A percentile compares a stretch with the other conserved stretches of the same genome.
These are phyloP conservation scores for Heterochromis multidens DNA, from an alignment of 2,113 vertebrate genomes.

Conservation along the genomic window DNA sequence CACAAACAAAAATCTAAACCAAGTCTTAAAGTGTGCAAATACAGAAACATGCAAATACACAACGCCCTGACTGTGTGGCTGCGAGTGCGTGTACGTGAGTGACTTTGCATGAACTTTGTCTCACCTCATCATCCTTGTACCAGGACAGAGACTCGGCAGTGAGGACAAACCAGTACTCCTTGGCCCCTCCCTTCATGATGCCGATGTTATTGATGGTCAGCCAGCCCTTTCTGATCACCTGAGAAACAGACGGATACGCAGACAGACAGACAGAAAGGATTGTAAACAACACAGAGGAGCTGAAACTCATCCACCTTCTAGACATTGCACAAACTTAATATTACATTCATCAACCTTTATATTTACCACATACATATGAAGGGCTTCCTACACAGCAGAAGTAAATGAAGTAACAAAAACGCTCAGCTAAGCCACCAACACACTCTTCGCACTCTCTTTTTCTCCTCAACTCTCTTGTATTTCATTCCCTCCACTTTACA, in stretches of 20 bases:
- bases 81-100: not conserved
- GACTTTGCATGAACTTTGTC: slow-evolving; percentile 4
- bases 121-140: slow-evolving; percentile 99
- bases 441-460: slow-evolving; percentile 3
- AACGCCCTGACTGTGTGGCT: not conserved
- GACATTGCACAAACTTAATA: not conserved
- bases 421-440: slow-evolving; percentile 31
- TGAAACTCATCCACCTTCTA: not conserved
- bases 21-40: not conserved
- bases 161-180: slow-evolving; percentile 98
- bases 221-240: slow-evolving; percentile 99
- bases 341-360: not conserved
- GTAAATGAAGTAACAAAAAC: slow-evolving; percentile 6
- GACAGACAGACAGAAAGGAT: not conserved
- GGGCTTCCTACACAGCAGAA: slow-evolving; percentile 1
- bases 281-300: not conserved
- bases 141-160: slow-evolving; percentile 96
- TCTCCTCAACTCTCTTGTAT: not conserved
- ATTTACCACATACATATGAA: not conserved
- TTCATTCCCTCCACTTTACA: slow-evolving; percentile 37
- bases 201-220: slow-evolving; percentile 98
- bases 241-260: slow-evolving; percentile 1
- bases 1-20: not conserved
- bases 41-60: not conserved
- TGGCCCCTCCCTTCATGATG: slow-evolving; percentile 98